These are phyloP conservation scores for Zaprionus tsacasi DNA, from an alignment of 1,140 invertebrate species.

Conservation along the genomic window DNA sequence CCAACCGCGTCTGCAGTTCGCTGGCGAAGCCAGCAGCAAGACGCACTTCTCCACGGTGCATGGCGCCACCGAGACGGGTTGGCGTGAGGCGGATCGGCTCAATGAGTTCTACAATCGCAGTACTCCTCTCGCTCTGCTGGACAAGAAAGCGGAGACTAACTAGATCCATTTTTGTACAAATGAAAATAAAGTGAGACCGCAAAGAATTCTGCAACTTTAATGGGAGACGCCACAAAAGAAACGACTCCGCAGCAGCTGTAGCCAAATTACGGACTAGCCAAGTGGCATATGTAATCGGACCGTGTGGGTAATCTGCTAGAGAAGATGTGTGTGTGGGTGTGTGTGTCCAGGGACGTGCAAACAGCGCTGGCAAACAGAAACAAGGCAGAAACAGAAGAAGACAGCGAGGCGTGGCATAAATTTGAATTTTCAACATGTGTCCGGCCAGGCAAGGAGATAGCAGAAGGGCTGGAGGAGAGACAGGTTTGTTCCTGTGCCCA, in stretches of 20 bases:
- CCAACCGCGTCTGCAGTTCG: constrained; percentile 87
- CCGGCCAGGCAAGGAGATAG: too few species aligned
- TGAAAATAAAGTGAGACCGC: constrained; percentile 2
- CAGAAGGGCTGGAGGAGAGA: background rate
- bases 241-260: constrained; percentile 48
- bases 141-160: background rate
- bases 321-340: constrained; percentile 33
- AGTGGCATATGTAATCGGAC: constrained; percentile 68
- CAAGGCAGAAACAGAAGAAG: too few species aligned
- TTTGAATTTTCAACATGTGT: constrained; percentile 73
- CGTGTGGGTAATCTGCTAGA: constrained; percentile 40
- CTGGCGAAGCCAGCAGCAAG: constrained; percentile 89
- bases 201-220: background rate
- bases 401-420: constrained; percentile 59
- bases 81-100: constrained; percentile 88
- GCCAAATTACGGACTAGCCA: constrained; percentile 33
- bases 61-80: constrained; percentile 91
- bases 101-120: constrained; percentile 50
- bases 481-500: background rate
- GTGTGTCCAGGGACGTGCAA: constrained; percentile 36
- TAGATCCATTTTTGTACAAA: background rate
- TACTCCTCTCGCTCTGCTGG: background rate
- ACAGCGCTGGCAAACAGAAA: constrained; percentile 28
- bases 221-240: background rate
- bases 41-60: constrained; percentile 91